Base-by-base conservation (phyloP, 2,888 invertebrate genomes). In the Autographa pulchrina region DNA sequence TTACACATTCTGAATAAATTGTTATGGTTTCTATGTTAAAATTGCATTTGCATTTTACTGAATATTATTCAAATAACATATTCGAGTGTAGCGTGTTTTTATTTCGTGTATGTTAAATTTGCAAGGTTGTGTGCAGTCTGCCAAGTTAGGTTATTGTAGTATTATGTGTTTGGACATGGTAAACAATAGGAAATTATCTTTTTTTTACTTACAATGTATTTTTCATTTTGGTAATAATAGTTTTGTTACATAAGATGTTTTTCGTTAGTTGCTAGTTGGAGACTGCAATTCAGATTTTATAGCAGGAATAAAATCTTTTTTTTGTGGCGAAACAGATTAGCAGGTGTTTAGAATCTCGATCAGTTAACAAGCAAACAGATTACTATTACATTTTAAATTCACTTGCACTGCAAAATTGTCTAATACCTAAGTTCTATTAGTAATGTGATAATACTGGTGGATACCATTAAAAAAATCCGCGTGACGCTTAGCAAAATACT, bases 11-110 rank as follows among this genome's bases (percentile, higher is more conserved):
- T 11, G 5, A 38, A 38, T 38, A 25, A 25, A 25, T 25, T 25
- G 25, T 25, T 25, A 25, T 25, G 25, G 38, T 38, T 9, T 7
- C 38, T 38, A 38, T 16, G 14, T 16, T 43, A 16, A 41, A 43
- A 43, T 43, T 2, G 43, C 16, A 43, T 43, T 43, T 16, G 43
- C 43, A 43, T 43, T 43, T 43, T n/a, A 48, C n/a, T 48, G n/a
- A n/a, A 48, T 48, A 48, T 48, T 48, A 48, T 48, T 48, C 48
- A n/a, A 48, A 48, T 48, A 48, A 7, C 48, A 48, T n/a, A n/a
- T 48, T 48, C n/a, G 48, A 48, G 48, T 1, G 6, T 8, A 14
- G n/a, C 6, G 48, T 38, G 48, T 48, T 48, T 48, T 48, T 1
- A 7, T 48, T 48, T n/a, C 5, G 0, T 48, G n/a, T 48, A 48